Evolutionary conservation across 2,797 vertebrate genomes (phyloP).

Genomic region (Sebastes alutus): DNA sequence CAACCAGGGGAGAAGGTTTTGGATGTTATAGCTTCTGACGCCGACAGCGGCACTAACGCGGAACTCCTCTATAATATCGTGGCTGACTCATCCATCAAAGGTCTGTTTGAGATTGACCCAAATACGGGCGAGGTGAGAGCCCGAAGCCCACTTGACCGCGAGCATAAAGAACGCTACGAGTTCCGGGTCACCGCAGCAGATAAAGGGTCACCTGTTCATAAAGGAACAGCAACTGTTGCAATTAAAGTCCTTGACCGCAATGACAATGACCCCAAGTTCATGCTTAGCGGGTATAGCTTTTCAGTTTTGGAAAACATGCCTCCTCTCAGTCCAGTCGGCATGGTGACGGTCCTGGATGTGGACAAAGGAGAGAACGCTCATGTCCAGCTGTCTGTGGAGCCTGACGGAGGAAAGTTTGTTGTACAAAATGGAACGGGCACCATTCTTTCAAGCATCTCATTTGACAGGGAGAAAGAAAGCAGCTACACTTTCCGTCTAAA

Average conservation of each 20-base stretch:
- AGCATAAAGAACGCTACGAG: conserved; percentile 93
- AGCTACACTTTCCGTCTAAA: conserved; percentile 98
- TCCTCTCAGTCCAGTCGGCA: conserved; percentile 95
- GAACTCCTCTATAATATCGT: conserved; percentile 92
- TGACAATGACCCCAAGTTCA: conserved; percentile 99
- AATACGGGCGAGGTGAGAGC: conserved; percentile 93
- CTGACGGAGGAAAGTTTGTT: conserved; percentile 96
- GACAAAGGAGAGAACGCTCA: conserved; percentile 96
- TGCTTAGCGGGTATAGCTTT: conserved; percentile 98
- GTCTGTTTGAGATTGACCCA: conserved; percentile 93
- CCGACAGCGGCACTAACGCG: conserved; percentile 95
- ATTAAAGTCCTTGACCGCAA: conserved; percentile 96
- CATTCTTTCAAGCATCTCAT: conserved; percentile 97
- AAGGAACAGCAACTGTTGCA: conserved; percentile 94
- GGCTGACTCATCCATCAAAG: conserved; percentile 89
- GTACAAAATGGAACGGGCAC: conserved; percentile 98
- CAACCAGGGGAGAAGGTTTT: conserved; percentile 91
- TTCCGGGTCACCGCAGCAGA: conserved; percentile 94
- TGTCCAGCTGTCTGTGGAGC: conserved; percentile 93
- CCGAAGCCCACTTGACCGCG: conserved; percentile 92
- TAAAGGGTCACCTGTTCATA: conserved; percentile 93
- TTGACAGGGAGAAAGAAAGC: conserved; percentile 97
- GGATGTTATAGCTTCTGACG: conserved; percentile 92
- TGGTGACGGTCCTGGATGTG: conserved; percentile 97
- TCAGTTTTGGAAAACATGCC: conserved; percentile 99